These are phyloP conservation scores for Metalampra italica DNA, from an alignment of 2,888 invertebrate species.

Conservation along the genomic window DNA sequence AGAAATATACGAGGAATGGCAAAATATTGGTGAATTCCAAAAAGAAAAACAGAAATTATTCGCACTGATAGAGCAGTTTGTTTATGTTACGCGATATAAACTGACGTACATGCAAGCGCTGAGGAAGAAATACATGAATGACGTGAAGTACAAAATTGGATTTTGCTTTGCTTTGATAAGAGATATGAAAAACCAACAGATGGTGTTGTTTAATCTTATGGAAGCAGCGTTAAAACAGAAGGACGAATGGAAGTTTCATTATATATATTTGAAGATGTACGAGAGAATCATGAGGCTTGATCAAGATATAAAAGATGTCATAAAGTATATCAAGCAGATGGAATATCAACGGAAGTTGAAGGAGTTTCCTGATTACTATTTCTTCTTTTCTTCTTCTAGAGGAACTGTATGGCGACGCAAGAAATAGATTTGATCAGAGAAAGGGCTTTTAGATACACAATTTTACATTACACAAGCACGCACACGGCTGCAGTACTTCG, in stretches of 20 bases:
- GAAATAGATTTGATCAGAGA: not conserved
- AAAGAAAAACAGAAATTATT: too few species aligned
- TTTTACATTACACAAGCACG: too few species aligned
- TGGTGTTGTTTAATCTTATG: constrained; percentile 17
- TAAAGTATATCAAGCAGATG: constrained; percentile 12
- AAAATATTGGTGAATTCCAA: too few species aligned
- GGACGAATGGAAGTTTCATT: constrained; percentile 8
- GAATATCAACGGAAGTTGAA: constrained; percentile 7
- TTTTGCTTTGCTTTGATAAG: constrained; percentile 29
- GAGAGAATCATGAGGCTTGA: constrained; percentile 33
- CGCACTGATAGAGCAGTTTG: constrained; percentile 34
- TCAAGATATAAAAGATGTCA: constrained; percentile 28
- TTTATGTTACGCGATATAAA: constrained; percentile 37
- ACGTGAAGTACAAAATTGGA: constrained; percentile 32
- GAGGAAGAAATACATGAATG: constrained; percentile 28
- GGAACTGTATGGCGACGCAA: not conserved
- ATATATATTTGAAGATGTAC: constrained; percentile 26
- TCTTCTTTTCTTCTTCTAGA: not conserved
- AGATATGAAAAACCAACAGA: constrained; percentile 29
- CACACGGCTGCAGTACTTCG: too few species aligned
- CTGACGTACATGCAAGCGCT: constrained; percentile 28
- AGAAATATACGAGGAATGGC: too few species aligned
- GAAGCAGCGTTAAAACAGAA: not conserved
- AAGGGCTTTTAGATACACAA: too few species aligned
- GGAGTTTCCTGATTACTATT: constrained; percentile 12